A percentile compares a stretch with the other conserved stretches of the same genome.
Conservation (phyloP, 2,113 vertebrate genomes). For the Carettochelys insculpta region DNA sequence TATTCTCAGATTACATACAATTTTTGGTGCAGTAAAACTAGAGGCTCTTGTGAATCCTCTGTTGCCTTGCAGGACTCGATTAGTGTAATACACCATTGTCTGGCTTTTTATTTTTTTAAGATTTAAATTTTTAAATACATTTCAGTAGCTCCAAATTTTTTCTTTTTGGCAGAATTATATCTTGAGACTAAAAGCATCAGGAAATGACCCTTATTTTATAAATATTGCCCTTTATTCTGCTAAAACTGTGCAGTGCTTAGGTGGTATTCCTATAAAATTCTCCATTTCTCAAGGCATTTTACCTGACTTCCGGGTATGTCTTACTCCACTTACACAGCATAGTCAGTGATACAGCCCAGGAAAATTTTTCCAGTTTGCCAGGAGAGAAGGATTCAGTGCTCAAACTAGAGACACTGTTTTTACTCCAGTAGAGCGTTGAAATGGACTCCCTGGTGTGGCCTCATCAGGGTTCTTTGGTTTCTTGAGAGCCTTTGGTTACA, state of each 20-base stretch:
- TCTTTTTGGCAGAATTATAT: neutral
- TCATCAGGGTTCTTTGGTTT: neutral
- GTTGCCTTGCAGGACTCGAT: neutral
- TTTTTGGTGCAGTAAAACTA: neutral
- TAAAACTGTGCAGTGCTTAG: neutral
- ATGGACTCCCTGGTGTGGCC: neutral
- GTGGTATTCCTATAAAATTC: neutral
- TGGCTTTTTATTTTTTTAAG: neutral
- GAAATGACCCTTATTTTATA: neutral
- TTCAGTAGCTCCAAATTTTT: neutral
- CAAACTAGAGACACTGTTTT: neutral
- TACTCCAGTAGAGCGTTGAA: neutral
- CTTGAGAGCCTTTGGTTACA: neutral
- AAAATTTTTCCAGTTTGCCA: neutral
- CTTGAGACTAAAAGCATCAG: neutral
- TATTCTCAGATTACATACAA: neutral
- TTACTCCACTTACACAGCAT: neutral
- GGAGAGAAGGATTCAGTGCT: neutral
- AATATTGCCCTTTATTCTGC: neutral
- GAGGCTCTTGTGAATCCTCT: neutral
- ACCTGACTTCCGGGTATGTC: neutral
- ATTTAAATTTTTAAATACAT: neutral
- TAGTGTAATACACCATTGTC: neutral
- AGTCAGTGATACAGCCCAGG: neutral
- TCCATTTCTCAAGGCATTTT: neutral